Percentiles rank a stretch among this genome's conserved stretches.
Conservation (phyloP, 2,888 invertebrate species). For the Magallana nippona region DNA sequence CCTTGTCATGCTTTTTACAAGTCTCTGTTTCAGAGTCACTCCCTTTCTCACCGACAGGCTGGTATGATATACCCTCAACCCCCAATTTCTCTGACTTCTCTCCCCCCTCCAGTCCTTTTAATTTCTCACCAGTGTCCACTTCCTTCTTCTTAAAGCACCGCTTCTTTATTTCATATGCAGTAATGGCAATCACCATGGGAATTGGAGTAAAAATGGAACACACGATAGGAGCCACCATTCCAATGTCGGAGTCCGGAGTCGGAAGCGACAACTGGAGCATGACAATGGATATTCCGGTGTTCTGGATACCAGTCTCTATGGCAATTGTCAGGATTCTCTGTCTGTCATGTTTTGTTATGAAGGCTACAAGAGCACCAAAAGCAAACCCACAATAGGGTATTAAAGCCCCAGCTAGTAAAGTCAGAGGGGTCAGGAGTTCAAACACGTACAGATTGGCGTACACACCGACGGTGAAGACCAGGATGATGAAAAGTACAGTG, state of each 20-base stretch:
- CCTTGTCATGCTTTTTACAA: not conserved
- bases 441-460: conserved; percentile 81
- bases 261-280: conserved; percentile 74
- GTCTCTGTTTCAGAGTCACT: not conserved
- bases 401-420: conserved; percentile 78
- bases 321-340: conserved; percentile 86
- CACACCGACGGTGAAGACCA: conserved; percentile 80
- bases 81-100: not conserved
- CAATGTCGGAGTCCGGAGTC: conserved; percentile 81
- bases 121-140: conserved; percentile 36
- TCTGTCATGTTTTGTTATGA: conserved; percentile 74
- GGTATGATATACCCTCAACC: not conserved
- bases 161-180: conserved; percentile 61
- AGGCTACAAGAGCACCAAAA: conserved; percentile 78
- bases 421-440: conserved; percentile 75
- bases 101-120: not conserved
- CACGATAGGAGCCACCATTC: conserved; percentile 83
- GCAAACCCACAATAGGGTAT: conserved; percentile 81
- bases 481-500: conserved; percentile 80
- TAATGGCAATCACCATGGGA: conserved; percentile 69
- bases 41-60: conserved; percentile 4
- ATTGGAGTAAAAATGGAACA: conserved; percentile 74
- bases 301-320: conserved; percentile 92
- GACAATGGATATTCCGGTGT: conserved; percentile 85
- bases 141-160: conserved; percentile 56